These are phyloP conservation scores for Catagonus wagneri DNA, from an alignment of 2,113 vertebrate genomes.

Conservation along the genomic window DNA sequence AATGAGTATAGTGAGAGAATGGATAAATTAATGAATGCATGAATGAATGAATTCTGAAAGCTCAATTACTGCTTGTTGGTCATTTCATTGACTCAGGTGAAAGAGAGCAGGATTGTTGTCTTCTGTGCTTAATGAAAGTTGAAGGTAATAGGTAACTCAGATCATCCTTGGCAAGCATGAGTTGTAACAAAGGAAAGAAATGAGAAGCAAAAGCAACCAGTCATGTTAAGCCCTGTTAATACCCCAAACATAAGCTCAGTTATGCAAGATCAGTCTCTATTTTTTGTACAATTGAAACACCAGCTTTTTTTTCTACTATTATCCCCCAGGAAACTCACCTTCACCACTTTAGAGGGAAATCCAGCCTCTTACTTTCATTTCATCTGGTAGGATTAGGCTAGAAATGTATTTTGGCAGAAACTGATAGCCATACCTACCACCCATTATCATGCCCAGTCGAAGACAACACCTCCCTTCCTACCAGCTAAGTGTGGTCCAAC, in stretches of 20 bases:
- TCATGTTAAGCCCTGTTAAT: constrained; percentile 20
- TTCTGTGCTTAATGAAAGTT: not conserved
- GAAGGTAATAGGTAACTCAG: constrained; percentile 21
- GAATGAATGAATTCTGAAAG: constrained; percentile 29
- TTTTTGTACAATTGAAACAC: not conserved
- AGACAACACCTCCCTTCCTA: not conserved
- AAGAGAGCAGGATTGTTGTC: not conserved
- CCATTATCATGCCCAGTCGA: not conserved
- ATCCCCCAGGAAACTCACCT: not conserved
- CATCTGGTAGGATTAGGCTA: not conserved
- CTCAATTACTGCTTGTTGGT: not conserved
- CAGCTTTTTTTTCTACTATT: not conserved
- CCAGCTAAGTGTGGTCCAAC: not conserved
- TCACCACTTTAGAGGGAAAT: constrained; percentile 27
- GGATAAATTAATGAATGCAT: not conserved
- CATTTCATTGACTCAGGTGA: not conserved
- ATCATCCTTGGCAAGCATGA: constrained; percentile 19
- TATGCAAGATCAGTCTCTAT: not conserved
- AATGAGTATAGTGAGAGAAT: not conserved
- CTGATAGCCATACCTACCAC: not conserved
- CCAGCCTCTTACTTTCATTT: not conserved
- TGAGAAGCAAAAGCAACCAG: constrained; percentile 11
- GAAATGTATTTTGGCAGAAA: constrained; percentile 34
- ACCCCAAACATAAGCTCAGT: not conserved
- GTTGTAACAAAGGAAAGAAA: not conserved